Evolutionary conservation across 1,140 invertebrate genomes (phyloP), one percentile per base, ranked within the genome.

Genomic region (Batillaria attramentaria): DNA sequence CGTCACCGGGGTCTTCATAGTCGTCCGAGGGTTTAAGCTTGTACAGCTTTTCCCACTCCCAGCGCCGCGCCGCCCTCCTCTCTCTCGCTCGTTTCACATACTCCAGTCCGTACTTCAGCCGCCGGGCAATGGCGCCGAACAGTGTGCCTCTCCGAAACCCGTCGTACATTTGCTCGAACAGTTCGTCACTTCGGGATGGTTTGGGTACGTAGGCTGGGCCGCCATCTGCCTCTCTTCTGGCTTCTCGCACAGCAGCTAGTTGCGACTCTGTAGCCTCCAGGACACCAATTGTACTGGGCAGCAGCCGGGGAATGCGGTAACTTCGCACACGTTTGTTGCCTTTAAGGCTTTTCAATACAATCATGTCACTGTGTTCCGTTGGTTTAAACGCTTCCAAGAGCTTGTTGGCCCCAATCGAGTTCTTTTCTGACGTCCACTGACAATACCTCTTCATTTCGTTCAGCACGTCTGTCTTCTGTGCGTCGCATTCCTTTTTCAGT

Each of bases 21-120:
- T 62, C 20, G 5, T n/a, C 20, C 1, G 20, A 28, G 2, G 57
- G 46, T 50, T 75, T 75, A 41, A 62, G 35, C 37, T 62, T 54
- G 13, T 16, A 31, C n/a, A 75, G n/a, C 35, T 65, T 24, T n/a
- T 65, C 20, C 50, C 54, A 75, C n/a, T 75, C 20, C 73, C 42
- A 3, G 3, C 57, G 37, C 31, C 73, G 33, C 20, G 10, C 18
- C 20, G 10, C 5, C 31, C 57, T 50, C 37, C 42, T 75, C 42
- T 57, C 13, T 42, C 57, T 75, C 13, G 57, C 54, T 33, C n/a
- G 60, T 6, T 41, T 41, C 13, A 54, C 57, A 18, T 16, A 62
- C 54, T 75, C 54, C n/a, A 75, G 73, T 39, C n/a, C n/a, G n/a
- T n/a, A n/a, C n/a, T n/a, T n/a, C n/a, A n/a, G n/a, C n/a, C n/a